These are phyloP conservation scores for Urophycis tenuis DNA, from an alignment of 2,797 vertebrate genomes.

Conservation along the genomic window DNA sequence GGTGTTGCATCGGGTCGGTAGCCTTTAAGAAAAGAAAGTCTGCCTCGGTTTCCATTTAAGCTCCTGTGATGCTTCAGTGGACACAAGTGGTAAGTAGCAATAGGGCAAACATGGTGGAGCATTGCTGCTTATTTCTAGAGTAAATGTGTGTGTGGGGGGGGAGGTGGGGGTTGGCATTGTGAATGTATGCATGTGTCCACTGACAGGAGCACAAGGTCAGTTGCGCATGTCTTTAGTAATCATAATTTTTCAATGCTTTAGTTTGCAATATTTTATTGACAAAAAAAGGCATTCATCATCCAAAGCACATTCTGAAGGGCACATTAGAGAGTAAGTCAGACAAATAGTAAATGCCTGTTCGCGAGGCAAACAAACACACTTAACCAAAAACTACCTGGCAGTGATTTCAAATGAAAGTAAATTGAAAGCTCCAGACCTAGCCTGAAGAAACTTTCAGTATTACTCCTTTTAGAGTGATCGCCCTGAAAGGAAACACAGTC, in stretches of 20 bases:
- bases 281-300: neutral
- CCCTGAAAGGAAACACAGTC: constrained; percentile 1
- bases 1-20: neutral
- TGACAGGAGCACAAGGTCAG: neutral
- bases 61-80: constrained; percentile 44
- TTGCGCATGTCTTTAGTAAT: neutral
- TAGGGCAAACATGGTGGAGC: constrained; percentile 24
- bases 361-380: neutral
- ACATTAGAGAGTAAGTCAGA: neutral
- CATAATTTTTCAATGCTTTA: neutral
- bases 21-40: neutral
- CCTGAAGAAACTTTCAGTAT: constrained; percentile 21
- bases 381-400: constrained; percentile 9
- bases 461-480: constrained; percentile 10
- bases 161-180: constrained; percentile 8
- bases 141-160: constrained; percentile 17
- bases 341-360: neutral
- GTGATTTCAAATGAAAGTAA: neutral
- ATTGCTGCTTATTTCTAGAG: constrained; percentile 20
- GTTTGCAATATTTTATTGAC: neutral
- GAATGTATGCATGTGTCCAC: constrained; percentile 11
- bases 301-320: constrained; percentile 32
- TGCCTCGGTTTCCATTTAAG: constrained; percentile 40
- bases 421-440: neutral
- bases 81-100: constrained; percentile 40